phyloP scores from a whole-genome alignment of 2,888 invertebrate genomes.

The Apomyelois bistriatella region DNA sequence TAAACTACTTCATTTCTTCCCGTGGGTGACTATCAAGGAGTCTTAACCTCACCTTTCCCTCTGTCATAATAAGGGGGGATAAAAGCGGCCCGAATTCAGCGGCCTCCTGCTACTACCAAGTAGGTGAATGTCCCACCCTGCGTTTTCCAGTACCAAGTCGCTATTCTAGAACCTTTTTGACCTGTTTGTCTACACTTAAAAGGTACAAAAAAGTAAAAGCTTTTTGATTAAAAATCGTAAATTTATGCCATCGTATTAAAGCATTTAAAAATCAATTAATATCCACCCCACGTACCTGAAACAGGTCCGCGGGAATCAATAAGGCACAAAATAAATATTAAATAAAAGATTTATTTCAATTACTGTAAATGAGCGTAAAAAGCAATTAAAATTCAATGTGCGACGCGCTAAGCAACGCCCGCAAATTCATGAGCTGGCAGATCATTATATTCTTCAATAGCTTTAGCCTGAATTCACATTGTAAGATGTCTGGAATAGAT shows the following conservation, averaged over 20 bases:
- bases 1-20: too few relatives aligned
- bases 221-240: not conserved
- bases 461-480: slow-evolving; percentile 10
- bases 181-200: too few relatives aligned
- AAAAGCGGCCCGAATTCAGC: too few relatives aligned
- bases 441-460: slow-evolving; percentile 21
- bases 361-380: slow-evolving; percentile 27
- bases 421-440: slow-evolving; percentile 15
- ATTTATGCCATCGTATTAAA: not conserved
- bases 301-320: slow-evolving; percentile 18
- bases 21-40: too few relatives aligned
- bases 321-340: slow-evolving; percentile 25
- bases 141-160: too few relatives aligned
- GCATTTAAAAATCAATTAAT: slow-evolving; percentile 3
- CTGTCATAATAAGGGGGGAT: too few relatives aligned
- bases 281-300: not conserved
- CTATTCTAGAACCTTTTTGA: too few relatives aligned
- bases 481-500: not conserved
- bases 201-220: not conserved
- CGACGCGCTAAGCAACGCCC: slow-evolving; percentile 11
- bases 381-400: slow-evolving; percentile 25
- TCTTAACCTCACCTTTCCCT: too few relatives aligned
- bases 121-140: too few relatives aligned
- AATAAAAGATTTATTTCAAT: slow-evolving; percentile 26
- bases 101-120: too few relatives aligned